Conservation (phyloP, 2,888 invertebrate species). For the Eupithecia abbreviata region DNA sequence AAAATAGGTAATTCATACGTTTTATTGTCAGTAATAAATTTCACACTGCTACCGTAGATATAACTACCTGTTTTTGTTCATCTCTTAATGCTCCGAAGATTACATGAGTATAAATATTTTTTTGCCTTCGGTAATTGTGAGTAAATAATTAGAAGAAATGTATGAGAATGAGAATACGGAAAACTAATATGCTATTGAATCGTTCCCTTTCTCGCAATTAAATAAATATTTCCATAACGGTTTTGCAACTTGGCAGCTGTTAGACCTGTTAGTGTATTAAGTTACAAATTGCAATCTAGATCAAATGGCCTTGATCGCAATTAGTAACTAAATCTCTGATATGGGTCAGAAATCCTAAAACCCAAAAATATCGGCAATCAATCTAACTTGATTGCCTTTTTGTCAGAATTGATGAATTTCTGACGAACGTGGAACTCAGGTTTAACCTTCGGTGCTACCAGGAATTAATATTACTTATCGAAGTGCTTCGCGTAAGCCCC, state of each 20-base stretch:
- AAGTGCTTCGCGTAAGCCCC: neutral
- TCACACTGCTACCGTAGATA: conserved; percentile 22
- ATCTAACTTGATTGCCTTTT: neutral
- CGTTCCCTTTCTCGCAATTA: conserved; percentile 10
- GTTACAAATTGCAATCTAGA: neutral
- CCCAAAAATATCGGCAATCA: neutral
- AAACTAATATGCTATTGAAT: conserved; percentile 10
- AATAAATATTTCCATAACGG: conserved; percentile 6
- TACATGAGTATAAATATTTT: conserved; percentile 24
- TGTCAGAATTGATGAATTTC: neutral
- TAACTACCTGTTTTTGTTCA: conserved; percentile 17
- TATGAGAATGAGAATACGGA: conserved; percentile 12
- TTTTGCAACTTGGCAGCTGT: neutral
- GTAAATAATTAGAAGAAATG: conserved; percentile 13
- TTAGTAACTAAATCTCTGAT: too few species aligned
- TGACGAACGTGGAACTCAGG: neutral
- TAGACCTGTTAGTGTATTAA: neutral
- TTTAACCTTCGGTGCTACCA: neutral
- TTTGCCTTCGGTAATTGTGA: conserved; percentile 5
- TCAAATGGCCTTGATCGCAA: too few species aligned
- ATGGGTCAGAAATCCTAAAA: neutral
- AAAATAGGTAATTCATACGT: conserved; percentile 44
- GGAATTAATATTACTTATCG: neutral
- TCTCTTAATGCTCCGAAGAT: conserved; percentile 28
- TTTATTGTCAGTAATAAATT: conserved; percentile 36